Base-by-base conservation (phyloP, 37 sponge, comb jelly and placozoan genomes). In the Hormiphora californensis region DNA sequence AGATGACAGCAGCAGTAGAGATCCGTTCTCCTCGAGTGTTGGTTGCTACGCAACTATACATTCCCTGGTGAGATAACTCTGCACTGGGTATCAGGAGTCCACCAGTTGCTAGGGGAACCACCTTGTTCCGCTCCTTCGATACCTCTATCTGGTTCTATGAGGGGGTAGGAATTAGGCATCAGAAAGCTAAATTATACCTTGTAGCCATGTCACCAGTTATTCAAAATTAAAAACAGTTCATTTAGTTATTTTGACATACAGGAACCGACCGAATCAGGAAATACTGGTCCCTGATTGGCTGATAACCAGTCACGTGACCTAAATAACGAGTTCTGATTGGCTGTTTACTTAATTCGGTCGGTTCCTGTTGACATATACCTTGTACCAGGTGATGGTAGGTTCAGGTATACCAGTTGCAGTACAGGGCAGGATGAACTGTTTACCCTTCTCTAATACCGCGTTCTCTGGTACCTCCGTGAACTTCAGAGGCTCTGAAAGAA, bases 331-430 rank as follows among this genome's bases (percentile, higher is more conserved):
- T n/a, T n/a, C n/a, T n/a, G n/a, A n/a, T n/a, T n/a, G n/a, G n/a
- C n/a, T n/a, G n/a, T n/a, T n/a, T n/a, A n/a, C n/a, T n/a, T n/a
- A n/a, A n/a, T n/a, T n/a, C n/a, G n/a, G n/a, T n/a, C n/a, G n/a
- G n/a, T n/a, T n/a, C n/a, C n/a, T n/a, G 15, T 49, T 9, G 53
- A 49, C 9, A 9, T 39, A 25, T 4, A 73, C 81, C 81, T 73
- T 73, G 81, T 36, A 41, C 81, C 81, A 73, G 35, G 81, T 40
- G 23, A 73, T 73, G 21, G 44, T 3, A 17, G 81, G 81, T 27
- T n/a, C 46, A 41, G 81, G 81, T 17, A 73, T 43, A 33, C 46
- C 32, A 15, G 35, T 36, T 43, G 81, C 81, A 37, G 46, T 46
- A 21, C 81, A 73, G 28, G 43, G 27, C 23, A 73, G 43, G 0